A percentile compares a stretch with the other conserved stretches of the same genome.
phyloP scores from a whole-genome alignment of 2,797 vertebrate species.

The Lepilemur ruficaudatus region DNA sequence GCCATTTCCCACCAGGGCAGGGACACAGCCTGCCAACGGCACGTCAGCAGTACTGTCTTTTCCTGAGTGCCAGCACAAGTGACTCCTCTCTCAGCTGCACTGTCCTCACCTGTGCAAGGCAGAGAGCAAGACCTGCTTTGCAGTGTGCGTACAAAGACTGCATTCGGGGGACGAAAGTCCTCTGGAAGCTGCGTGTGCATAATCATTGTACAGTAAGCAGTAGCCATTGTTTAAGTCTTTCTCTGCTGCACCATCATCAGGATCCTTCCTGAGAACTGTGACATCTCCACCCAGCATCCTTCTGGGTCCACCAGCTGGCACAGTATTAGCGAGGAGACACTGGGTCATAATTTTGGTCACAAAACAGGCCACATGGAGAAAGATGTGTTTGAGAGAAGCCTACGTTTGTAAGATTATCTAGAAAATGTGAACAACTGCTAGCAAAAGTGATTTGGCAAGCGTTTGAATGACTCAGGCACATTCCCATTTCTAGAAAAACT shows the following conservation, averaged over 20 bases:
- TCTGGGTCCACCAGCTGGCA: background rate
- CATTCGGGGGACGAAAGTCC: background rate
- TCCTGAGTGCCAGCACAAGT: background rate
- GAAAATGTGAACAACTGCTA: background rate
- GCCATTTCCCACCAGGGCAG: too few species aligned
- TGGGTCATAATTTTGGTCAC: background rate
- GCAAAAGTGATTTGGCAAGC: background rate
- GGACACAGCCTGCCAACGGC: rapidly evolving
- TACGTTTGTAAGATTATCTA: background rate
- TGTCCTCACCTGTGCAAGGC: background rate
- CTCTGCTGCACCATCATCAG: background rate
- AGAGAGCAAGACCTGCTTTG: background rate
- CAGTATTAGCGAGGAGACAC: background rate
- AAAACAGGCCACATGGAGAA: background rate
- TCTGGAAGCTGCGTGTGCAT: rapidly evolving
- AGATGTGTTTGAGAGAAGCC: background rate
- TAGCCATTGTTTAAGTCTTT: background rate
- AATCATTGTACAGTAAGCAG: background rate
- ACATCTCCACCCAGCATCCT: background rate
- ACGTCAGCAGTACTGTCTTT: background rate
- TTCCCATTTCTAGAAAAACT: constrained; percentile 32
- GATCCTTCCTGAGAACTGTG: background rate
- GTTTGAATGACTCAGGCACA: background rate
- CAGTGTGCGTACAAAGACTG: background rate
- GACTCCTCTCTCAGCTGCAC: background rate